These are phyloP conservation scores for Erythrocercus mccallii DNA, from an alignment of 2,113 vertebrate genomes.

Conservation along the genomic window DNA sequence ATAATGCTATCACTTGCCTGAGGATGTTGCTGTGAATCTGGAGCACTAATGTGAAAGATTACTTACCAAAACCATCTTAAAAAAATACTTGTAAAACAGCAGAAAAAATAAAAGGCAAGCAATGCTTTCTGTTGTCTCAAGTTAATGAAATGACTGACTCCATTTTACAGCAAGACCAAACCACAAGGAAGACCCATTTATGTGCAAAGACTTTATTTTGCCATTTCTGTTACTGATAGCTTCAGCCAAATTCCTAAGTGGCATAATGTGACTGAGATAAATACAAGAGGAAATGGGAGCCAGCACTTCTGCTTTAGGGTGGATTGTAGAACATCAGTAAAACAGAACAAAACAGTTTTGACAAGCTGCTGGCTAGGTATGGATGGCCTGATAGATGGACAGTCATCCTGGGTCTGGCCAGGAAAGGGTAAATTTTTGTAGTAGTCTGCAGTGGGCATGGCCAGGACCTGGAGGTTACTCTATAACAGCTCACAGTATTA, in stretches of 20 bases:
- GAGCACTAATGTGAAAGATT: not conserved
- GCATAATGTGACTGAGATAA: not conserved
- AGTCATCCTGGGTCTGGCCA: no score
- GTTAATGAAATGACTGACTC: not conserved
- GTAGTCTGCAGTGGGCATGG: not conserved
- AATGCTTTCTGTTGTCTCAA: not conserved
- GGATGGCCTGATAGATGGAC: not conserved
- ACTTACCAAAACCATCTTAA: not conserved
- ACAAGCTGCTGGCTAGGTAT: not conserved
- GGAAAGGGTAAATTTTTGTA: not conserved
- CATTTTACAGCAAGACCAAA: not conserved
- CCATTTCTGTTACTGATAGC: not conserved
- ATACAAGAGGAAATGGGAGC: not conserved
- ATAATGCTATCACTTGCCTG: not conserved
- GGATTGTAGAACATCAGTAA: not conserved
- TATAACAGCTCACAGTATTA: not conserved
- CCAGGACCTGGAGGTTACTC: not conserved
- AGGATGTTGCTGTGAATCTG: not conserved
- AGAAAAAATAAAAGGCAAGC: not conserved
- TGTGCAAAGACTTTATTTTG: not conserved
- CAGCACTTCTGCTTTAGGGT: not conserved
- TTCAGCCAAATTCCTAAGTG: not conserved
- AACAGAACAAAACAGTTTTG: not conserved
- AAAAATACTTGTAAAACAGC: not conserved
- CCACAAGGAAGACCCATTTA: not conserved